phyloP scores from a whole-genome alignment of 2,797 vertebrate genomes.

The Acropternis orthonyx region DNA sequence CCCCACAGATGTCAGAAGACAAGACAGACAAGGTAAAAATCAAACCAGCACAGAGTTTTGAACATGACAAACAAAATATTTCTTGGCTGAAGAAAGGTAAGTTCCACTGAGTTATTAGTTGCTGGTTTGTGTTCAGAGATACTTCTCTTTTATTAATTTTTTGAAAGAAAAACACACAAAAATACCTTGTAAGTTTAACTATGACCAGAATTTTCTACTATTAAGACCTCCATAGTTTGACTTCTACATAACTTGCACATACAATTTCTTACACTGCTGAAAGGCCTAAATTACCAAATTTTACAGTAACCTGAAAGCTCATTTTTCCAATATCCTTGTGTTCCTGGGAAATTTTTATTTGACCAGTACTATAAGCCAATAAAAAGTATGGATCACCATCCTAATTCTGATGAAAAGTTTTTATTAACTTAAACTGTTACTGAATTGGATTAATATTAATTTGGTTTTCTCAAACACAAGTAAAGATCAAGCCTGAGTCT shows the following conservation, averaged over 20 bases:
- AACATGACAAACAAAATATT: constrained; percentile 80
- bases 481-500: neutral
- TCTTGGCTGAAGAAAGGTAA: constrained; percentile 80
- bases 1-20: constrained; percentile 79
- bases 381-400: neutral
- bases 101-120: constrained; percentile 3
- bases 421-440: neutral
- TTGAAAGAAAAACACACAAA: neutral
- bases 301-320: neutral
- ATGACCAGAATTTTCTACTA: neutral
- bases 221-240: neutral
- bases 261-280: neutral
- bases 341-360: neutral
- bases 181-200: neutral
- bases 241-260: fast-evolving
- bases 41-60: constrained; percentile 78
- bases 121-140: neutral
- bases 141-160: neutral
- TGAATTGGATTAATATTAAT: neutral
- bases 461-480: neutral
- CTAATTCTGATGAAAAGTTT: neutral
- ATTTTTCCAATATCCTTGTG: neutral
- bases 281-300: neutral
- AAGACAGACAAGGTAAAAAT: constrained; percentile 77
- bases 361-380: neutral